Evolutionary conservation across 2,797 vertebrate genomes (phyloP).

Genomic region (Hephaestus fuliginosus): DNA sequence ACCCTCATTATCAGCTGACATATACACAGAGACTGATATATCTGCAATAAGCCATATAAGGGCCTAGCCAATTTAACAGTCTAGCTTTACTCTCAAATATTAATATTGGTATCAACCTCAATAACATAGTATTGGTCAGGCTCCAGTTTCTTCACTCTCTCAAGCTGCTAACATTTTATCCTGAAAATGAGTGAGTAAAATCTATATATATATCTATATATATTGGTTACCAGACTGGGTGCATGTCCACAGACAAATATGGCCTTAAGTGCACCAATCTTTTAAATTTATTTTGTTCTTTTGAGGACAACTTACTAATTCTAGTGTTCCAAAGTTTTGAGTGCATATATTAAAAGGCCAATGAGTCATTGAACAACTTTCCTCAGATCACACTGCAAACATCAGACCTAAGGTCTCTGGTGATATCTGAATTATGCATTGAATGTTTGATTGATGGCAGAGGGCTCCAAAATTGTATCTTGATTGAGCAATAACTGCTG

Average conservation of each 20-base stretch:
- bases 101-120: background rate
- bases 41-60: background rate
- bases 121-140: background rate
- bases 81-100: background rate
- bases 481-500: constrained; percentile 70
- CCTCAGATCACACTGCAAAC: background rate
- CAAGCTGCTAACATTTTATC: background rate
- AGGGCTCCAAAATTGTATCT: constrained; percentile 53
- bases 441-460: constrained; percentile 56
- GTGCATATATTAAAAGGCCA: background rate
- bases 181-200: constrained; percentile 2
- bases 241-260: background rate
- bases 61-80: background rate
- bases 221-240: background rate
- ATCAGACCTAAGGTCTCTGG: constrained; percentile 1
- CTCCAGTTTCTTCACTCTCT: background rate
- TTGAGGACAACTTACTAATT: background rate
- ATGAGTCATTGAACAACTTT: constrained; percentile 12
- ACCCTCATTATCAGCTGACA: background rate
- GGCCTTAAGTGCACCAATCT: constrained; percentile 13
- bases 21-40: background rate
- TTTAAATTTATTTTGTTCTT: background rate
- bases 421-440: constrained; percentile 48
- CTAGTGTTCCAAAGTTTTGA: background rate
- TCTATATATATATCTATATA: background rate